These are phyloP conservation scores for Psilopogon haemacephalus DNA, from an alignment of 2,113 vertebrate genomes.

Conservation along the genomic window DNA sequence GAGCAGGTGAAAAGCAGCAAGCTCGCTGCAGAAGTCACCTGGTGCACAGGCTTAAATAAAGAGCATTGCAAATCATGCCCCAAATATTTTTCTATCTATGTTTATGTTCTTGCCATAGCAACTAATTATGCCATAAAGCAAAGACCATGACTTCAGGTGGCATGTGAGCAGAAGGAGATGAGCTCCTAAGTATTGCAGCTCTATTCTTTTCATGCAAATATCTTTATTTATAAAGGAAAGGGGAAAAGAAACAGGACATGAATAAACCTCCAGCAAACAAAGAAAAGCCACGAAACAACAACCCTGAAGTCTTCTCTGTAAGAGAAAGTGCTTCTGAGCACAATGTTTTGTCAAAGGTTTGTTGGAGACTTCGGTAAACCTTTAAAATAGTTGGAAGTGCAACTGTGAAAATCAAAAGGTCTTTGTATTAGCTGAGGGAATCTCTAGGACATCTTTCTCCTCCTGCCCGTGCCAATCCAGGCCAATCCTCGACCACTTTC, in stretches of 20 bases:
- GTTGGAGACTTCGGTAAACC: neutral
- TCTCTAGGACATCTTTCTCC: neutral
- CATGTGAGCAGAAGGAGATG: constrained; percentile 55
- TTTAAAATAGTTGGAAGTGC: neutral
- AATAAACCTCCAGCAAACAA: neutral
- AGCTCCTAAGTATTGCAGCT: constrained; percentile 32
- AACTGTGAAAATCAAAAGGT: neutral
- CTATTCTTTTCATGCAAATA: constrained; percentile 2
- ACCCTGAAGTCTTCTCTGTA: neutral
- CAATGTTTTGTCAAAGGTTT: neutral
- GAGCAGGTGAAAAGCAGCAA: neutral
- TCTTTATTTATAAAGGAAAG: constrained; percentile 2
- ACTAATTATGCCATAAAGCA: constrained; percentile 55
- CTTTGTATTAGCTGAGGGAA: neutral
- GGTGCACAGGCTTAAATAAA: constrained; percentile 19
- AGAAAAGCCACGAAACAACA: too few species aligned
- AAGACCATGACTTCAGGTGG: constrained; percentile 62
- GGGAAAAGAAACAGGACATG: neutral
- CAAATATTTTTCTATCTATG: constrained; percentile 26
- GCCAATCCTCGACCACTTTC: neutral
- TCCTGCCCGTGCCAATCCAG: neutral
- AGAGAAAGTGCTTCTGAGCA: neutral
- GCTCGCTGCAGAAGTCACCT: constrained; percentile 1
- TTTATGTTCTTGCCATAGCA: constrained; percentile 57
- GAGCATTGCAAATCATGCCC: constrained; percentile 17